These are phyloP conservation scores for Oceanites oceanicus DNA, from an alignment of 2,113 vertebrate species.

Conservation along the genomic window DNA sequence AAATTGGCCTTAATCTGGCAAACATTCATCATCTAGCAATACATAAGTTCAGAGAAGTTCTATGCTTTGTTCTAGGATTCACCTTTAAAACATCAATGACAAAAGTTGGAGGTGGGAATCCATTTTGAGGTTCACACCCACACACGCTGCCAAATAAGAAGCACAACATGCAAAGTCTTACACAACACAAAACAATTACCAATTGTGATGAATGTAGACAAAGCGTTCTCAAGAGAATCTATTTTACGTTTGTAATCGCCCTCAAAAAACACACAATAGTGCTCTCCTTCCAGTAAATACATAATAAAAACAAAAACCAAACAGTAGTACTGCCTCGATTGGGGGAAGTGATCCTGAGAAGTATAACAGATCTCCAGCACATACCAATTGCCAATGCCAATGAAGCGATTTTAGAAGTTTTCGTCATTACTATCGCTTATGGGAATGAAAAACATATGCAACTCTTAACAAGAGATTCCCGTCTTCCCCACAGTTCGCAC, in stretches of 20 bases:
- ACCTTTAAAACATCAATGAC: background rate
- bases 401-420: background rate
- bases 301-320: constrained; percentile 59
- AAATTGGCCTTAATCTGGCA: background rate
- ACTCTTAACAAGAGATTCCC: background rate
- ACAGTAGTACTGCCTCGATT: background rate
- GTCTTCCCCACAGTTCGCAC: background rate
- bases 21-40: background rate
- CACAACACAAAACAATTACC: constrained; percentile 54
- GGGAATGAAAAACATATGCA: background rate
- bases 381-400: rapidly evolving
- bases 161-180: constrained; percentile 7
- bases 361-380: background rate
- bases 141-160: background rate
- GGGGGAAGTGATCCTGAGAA: constrained; percentile 28
- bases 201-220: constrained; percentile 49
- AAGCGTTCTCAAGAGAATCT: constrained; percentile 63
- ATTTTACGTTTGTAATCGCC: constrained; percentile 64
- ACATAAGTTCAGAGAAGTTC: background rate
- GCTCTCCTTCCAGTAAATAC: constrained; percentile 56
- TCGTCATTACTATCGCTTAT: background rate
- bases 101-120: background rate
- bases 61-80: background rate
- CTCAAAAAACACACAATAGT: constrained; percentile 67
- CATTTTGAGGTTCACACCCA: constrained; percentile 2